Evolutionary conservation across 2,113 vertebrate genomes (phyloP).

Genomic region (Phrynosoma blainvillii): DNA sequence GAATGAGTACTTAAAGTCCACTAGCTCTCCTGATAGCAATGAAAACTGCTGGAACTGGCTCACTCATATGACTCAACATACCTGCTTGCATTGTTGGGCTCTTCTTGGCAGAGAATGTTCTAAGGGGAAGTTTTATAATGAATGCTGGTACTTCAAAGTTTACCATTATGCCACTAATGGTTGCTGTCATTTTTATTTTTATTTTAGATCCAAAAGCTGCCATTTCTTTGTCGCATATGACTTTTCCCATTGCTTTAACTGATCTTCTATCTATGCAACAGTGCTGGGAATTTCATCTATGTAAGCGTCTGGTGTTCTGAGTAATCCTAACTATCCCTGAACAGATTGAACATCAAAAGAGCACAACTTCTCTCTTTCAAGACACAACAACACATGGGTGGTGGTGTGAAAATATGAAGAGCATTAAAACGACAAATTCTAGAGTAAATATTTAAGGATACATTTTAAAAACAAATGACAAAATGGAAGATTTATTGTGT

Average conservation of each 20-base stretch:
- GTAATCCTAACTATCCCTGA: background rate
- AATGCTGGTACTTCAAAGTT: too few relatives aligned
- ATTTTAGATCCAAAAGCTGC: background rate
- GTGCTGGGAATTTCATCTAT: background rate
- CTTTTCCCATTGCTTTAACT: background rate
- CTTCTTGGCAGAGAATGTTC: too few relatives aligned
- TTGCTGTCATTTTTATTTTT: too few relatives aligned
- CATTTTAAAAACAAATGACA: slow-evolving; percentile 11
- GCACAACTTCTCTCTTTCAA: background rate
- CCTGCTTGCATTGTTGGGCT: too few relatives aligned
- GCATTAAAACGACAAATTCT: background rate
- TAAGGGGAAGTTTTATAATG: too few relatives aligned
- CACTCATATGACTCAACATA: too few relatives aligned
- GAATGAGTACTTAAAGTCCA: too few relatives aligned
- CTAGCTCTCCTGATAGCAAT: too few relatives aligned
- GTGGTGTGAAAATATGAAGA: background rate
- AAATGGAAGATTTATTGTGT: slow-evolving; percentile 12
- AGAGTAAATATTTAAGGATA: slow-evolving; percentile 22
- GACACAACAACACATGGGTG: background rate
- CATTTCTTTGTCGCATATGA: background rate
- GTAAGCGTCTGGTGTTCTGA: background rate
- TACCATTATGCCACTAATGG: too few relatives aligned
- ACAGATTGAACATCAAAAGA: background rate
- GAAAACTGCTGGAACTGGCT: too few relatives aligned
- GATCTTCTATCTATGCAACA: background rate